A percentile compares a stretch with the other conserved stretches of the same genome.
Conservation (phyloP, 2,888 invertebrate species). For the Abscondita cerata region DNA sequence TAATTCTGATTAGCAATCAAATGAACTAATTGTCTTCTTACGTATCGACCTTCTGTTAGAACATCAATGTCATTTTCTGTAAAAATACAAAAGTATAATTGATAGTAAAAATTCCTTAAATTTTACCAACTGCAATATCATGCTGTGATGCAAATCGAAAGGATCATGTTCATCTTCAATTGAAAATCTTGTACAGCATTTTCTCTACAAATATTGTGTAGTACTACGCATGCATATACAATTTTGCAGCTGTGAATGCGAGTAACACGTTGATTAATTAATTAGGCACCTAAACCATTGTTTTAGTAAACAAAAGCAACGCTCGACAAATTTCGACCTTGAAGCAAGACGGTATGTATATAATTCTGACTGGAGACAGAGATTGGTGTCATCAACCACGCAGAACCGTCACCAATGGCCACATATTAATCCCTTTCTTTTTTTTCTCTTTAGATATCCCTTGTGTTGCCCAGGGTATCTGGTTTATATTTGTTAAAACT, state of each 20-base stretch:
- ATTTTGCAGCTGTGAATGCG: slow-evolving; percentile 40
- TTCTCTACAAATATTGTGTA: slow-evolving; percentile 39
- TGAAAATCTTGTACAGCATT: slow-evolving; percentile 2
- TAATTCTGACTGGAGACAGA: slow-evolving; percentile 27
- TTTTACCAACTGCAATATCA: no score
- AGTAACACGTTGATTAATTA: slow-evolving; percentile 42
- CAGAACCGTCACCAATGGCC: slow-evolving; percentile 43
- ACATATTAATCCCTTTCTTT: slow-evolving; percentile 9
- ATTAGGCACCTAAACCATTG: slow-evolving; percentile 42
- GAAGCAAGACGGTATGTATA: slow-evolving; percentile 36
- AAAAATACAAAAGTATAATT: no score
- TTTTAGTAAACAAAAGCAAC: slow-evolving; percentile 40
- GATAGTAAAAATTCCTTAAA: no score
- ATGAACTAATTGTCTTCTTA: no score
- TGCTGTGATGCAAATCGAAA: no score
- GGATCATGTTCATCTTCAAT: not conserved
- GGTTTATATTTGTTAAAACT: slow-evolving; percentile 16
- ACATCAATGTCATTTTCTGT: no score
- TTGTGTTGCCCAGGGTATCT: slow-evolving; percentile 23
- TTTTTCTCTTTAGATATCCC: slow-evolving; percentile 20
- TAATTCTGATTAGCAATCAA: no score
- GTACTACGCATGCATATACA: slow-evolving; percentile 42
- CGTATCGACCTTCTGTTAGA: no score
- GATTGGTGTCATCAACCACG: slow-evolving; percentile 44
- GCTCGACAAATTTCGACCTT: slow-evolving; percentile 40